Percentiles rank a stretch among this genome's conserved stretches.
phyloP scores from a whole-genome alignment of 2,113 vertebrate genomes.

The Esox niger region DNA sequence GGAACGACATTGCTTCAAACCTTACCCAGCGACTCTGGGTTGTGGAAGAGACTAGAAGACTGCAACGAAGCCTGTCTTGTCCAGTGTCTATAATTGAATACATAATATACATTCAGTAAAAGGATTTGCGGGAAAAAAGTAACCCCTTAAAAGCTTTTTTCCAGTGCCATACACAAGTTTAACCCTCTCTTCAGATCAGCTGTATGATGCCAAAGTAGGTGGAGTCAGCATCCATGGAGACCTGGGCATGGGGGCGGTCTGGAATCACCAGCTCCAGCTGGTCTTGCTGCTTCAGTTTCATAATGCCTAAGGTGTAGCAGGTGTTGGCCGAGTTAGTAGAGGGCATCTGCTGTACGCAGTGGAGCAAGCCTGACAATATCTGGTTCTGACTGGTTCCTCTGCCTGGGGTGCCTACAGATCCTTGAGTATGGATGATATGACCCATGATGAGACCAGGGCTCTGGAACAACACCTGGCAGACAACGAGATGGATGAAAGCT shows the following conservation, averaged over 20 bases:
- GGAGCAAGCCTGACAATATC: slow-evolving; percentile 42
- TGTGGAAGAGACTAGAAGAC: no score
- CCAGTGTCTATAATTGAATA: no score
- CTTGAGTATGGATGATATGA: slow-evolving; percentile 48
- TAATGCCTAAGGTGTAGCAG: slow-evolving; percentile 52
- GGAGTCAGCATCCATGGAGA: slow-evolving; percentile 52
- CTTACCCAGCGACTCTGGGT: no score
- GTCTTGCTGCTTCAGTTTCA: slow-evolving; percentile 49
- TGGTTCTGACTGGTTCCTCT: no score
- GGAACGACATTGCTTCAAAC: no score
- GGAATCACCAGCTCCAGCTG: slow-evolving; percentile 54
- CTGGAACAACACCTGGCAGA: slow-evolving; percentile 60
- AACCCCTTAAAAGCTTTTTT: no score
- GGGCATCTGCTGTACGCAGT: slow-evolving; percentile 55
- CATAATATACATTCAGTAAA: no score
- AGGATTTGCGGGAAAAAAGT: no score
- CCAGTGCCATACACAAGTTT: no score
- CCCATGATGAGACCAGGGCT: slow-evolving; percentile 51
- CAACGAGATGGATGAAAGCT: no score
- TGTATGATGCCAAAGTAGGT: slow-evolving; percentile 64
- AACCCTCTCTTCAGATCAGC: slow-evolving; percentile 61
- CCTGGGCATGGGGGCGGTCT: slow-evolving; percentile 45
- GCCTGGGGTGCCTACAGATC: no score
- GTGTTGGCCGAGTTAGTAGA: slow-evolving; percentile 37
- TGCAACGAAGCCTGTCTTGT: no score